These are phyloP conservation scores for Bombus cullumanus DNA, from an alignment of 1,140 invertebrate species.

Conservation along the genomic window DNA sequence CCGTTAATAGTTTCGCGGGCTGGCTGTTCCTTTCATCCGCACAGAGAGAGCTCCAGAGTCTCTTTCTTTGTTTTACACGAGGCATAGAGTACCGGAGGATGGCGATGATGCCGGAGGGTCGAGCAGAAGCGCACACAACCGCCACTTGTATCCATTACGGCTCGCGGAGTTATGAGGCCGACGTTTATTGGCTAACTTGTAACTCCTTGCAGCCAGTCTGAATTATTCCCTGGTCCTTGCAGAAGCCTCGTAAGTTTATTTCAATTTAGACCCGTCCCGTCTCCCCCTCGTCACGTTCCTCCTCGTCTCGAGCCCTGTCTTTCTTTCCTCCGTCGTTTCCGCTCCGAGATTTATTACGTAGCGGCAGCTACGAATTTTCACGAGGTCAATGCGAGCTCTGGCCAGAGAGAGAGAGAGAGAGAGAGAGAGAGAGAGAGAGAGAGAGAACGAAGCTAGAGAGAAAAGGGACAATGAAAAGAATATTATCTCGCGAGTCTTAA, in stretches of 20 bases:
- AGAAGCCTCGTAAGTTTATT: conserved; percentile 72
- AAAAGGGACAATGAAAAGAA: neutral
- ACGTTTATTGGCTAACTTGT: conserved; percentile 75
- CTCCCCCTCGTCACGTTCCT: neutral
- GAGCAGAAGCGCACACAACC: conserved; percentile 30
- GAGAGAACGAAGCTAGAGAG: neutral
- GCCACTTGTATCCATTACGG: conserved; percentile 67
- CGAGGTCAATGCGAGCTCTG: neutral
- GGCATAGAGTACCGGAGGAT: too few species aligned
- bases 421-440: neutral
- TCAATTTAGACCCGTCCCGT: conserved; percentile 66
- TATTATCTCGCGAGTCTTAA: conserved; percentile 57
- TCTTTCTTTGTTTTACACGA: neutral
- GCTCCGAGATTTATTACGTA: conserved; percentile 56
- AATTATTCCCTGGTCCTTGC: conserved; percentile 72
- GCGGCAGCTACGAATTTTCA: conserved; percentile 43
- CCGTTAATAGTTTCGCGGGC: neutral
- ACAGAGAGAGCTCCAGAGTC: neutral
- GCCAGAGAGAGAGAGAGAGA: neutral
- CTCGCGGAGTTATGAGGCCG: conserved; percentile 69
- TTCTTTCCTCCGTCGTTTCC: conserved; percentile 40
- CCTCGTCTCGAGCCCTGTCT: neutral
- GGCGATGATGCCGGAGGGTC: neutral
- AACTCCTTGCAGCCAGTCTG: conserved; percentile 68
- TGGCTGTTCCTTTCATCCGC: neutral